A percentile compares a stretch with the other conserved stretches of the same genome.
phyloP scores from a whole-genome alignment of 1,140 invertebrate genomes.

The Trachymyrmex septentrionalis region DNA sequence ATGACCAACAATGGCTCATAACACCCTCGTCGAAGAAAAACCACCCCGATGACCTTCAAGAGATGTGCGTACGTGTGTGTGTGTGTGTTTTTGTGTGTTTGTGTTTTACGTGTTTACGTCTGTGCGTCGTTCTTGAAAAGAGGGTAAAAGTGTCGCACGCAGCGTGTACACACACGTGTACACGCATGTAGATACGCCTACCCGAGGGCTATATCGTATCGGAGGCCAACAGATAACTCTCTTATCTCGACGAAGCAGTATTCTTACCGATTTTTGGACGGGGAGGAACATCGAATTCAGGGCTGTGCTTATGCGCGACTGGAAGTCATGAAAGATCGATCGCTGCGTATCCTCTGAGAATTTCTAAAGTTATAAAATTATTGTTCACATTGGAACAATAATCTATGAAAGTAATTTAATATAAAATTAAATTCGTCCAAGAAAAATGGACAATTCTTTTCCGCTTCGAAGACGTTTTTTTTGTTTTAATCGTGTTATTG shows the following conservation, averaged over 20 bases:
- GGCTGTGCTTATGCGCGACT: constrained; percentile 45
- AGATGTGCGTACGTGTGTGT: constrained; percentile 37
- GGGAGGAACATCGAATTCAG: constrained; percentile 60
- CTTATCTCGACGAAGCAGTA: constrained; percentile 84
- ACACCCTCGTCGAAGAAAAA: constrained; percentile 81
- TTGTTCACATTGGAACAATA: neutral
- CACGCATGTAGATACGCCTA: constrained; percentile 56
- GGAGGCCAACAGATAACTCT: constrained; percentile 82
- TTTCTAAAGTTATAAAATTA: constrained; percentile 1
- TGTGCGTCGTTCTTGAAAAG: constrained; percentile 57
- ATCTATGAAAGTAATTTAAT: neutral
- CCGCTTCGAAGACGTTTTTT: neutral
- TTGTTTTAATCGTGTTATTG: neutral
- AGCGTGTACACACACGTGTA: constrained; percentile 17
- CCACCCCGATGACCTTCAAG: constrained; percentile 63
- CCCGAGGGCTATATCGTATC: constrained; percentile 83
- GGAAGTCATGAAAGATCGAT: constrained; percentile 17
- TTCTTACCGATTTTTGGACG: constrained; percentile 77
- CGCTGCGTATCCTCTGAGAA: neutral
- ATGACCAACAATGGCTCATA: constrained; percentile 85
- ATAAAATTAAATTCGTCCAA: neutral
- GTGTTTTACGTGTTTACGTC: constrained; percentile 41
- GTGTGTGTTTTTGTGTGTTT: constrained; percentile 27
- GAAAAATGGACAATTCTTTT: neutral
- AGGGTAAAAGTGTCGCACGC: constrained; percentile 70